A percentile compares a stretch with the other conserved stretches of the same genome.
Evolutionary conservation across 2,888 invertebrate genomes (phyloP).

Genomic region (Yponomeuta cagnagella): DNA sequence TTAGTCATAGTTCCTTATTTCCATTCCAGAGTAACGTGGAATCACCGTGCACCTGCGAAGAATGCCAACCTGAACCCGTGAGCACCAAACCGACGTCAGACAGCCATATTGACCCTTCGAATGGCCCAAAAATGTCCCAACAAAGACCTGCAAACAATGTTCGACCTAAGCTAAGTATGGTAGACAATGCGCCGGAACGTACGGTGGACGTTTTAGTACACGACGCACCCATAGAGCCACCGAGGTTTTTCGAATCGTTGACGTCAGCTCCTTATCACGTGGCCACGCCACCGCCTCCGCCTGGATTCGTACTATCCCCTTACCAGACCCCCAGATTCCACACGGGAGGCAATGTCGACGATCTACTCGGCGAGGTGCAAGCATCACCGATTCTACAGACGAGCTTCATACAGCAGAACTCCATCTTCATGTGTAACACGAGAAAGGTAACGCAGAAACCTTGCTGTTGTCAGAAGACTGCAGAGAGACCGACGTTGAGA

Average conservation of each 20-base stretch:
- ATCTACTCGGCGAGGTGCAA: conserved; percentile 81
- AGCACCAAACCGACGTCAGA: conserved; percentile 25
- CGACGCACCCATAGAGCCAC: conserved; percentile 58
- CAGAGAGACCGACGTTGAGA: neutral
- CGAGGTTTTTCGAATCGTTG: conserved; percentile 62
- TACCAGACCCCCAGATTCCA: conserved; percentile 61
- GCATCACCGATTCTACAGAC: conserved; percentile 61
- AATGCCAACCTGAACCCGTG: conserved; percentile 46
- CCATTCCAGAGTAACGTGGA: conserved; percentile 62
- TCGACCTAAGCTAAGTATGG: conserved; percentile 33
- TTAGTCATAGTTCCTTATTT: neutral
- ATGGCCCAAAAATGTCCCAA: neutral
- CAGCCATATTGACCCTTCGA: neutral
- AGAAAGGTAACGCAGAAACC: conserved; percentile 56
- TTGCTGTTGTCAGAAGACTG: conserved; percentile 54
- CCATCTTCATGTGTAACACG: conserved; percentile 70
- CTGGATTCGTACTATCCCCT: conserved; percentile 61
- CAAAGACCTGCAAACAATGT: conserved; percentile 8
- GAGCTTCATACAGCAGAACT: conserved; percentile 66
- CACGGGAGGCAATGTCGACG: conserved; percentile 80
- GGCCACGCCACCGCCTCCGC: conserved; percentile 38
- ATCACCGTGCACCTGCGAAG: conserved; percentile 65
- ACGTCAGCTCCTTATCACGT: conserved; percentile 59
- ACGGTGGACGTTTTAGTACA: conserved; percentile 65
- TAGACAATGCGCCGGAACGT: conserved; percentile 50